Percentiles rank a stretch among this genome's conserved stretches.
Conservation (phyloP, 1,140 invertebrate species). For the Sinella curviseta region DNA sequence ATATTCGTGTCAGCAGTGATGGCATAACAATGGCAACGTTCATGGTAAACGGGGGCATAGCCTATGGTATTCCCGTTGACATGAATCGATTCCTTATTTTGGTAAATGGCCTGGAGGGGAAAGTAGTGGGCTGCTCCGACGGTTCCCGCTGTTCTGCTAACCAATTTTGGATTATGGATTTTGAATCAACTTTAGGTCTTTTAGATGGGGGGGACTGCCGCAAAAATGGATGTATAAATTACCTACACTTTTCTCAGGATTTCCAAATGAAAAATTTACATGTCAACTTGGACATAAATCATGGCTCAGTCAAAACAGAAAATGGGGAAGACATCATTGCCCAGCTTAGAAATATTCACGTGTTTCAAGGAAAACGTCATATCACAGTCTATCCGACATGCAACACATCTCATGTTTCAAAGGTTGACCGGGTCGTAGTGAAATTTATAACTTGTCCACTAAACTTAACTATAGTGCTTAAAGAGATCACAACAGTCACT, state of each 20-base stretch:
- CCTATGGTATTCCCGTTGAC: not conserved
- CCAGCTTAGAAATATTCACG: not conserved
- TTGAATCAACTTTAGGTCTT: not conserved
- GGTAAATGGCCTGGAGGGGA: not conserved
- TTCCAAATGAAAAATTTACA: not conserved
- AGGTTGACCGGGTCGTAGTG: not conserved
- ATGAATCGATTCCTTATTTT: not conserved
- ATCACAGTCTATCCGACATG: not conserved
- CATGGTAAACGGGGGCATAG: not conserved
- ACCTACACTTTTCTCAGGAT: not conserved
- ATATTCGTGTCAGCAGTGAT: not conserved
- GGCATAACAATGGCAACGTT: not conserved
- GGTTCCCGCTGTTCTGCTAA: too few species aligned
- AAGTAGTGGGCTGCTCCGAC: too few species aligned
- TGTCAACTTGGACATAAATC: not conserved
- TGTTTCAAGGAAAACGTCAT: not conserved
- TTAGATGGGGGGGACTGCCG: not conserved
- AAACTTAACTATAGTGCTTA: not conserved
- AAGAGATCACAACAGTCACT: not conserved
- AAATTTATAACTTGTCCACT: not conserved
- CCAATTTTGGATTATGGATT: not conserved
- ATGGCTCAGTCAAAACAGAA: not conserved
- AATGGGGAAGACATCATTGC: not conserved
- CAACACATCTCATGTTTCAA: not conserved
- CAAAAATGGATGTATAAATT: not conserved